A percentile compares a stretch with the other conserved stretches of the same genome.
phyloP scores from a whole-genome alignment of 2,113 vertebrate genomes.

The Rattus norvegicus region DNA sequence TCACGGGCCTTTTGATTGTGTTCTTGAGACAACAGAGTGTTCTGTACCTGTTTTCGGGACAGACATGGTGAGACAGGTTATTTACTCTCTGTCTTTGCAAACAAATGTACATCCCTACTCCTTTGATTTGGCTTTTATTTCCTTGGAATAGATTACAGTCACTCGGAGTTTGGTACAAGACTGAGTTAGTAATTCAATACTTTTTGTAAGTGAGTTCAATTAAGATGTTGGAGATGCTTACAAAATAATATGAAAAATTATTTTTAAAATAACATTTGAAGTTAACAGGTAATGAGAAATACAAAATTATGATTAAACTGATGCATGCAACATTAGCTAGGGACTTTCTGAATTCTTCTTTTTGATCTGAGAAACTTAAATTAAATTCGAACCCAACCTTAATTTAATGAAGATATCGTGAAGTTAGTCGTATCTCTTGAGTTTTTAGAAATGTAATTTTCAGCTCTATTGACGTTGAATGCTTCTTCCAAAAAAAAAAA shows the following conservation, averaged over 20 bases:
- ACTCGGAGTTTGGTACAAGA: neutral
- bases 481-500: neutral
- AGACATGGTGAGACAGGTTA: neutral
- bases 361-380: neutral
- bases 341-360: neutral
- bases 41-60: neutral
- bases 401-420: conserved; percentile 33
- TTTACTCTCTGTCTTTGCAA: neutral
- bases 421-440: conserved; percentile 34
- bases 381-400: neutral
- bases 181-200: neutral
- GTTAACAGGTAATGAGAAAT: neutral
- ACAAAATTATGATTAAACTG: neutral
- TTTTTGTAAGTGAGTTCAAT: conserved; percentile 34
- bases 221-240: neutral
- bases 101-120: neutral
- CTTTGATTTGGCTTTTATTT: conserved; percentile 37
- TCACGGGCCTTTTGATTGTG: neutral
- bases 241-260: conserved; percentile 9
- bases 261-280: neutral
- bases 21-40: neutral
- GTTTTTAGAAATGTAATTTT: conserved; percentile 43
- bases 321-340: conserved; percentile 26
- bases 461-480: conserved; percentile 21
- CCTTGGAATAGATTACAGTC: neutral